phyloP scores from a whole-genome alignment of 2,888 invertebrate genomes.

The Ctenicera cuprea region DNA sequence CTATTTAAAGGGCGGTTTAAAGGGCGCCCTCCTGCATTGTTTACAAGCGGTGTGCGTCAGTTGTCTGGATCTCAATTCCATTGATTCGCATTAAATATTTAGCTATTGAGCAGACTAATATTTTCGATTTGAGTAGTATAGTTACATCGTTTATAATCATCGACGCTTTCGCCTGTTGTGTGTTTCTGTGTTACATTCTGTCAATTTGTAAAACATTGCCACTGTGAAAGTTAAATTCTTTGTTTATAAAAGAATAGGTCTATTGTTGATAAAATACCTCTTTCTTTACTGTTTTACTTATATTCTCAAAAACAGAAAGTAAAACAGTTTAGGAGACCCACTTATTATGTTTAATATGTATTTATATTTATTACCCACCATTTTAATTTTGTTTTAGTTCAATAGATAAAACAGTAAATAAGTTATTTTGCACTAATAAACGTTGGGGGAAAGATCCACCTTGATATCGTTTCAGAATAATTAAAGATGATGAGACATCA shows the following conservation, averaged over 20 bases:
- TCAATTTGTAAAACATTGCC: constrained; percentile 28
- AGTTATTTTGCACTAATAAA: no score
- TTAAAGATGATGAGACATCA: no score
- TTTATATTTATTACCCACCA: no score
- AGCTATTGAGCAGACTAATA: constrained; percentile 18
- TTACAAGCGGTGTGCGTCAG: background rate
- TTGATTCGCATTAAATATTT: constrained; percentile 36
- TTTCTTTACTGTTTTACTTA: background rate
- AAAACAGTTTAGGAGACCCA: no score
- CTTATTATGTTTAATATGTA: no score
- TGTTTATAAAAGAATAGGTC: constrained; percentile 21
- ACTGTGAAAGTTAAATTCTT: constrained; percentile 37
- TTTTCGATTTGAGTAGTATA: constrained; percentile 44
- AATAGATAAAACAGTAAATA: no score
- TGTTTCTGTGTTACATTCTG: constrained; percentile 21
- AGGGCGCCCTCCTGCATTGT: constrained; percentile 18
- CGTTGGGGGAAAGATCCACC: no score
- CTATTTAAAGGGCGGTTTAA: constrained; percentile 25
- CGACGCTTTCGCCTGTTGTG: constrained; percentile 32
- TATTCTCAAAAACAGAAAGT: no score
- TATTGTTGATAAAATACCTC: constrained; percentile 12
- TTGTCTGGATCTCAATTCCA: constrained; percentile 9
- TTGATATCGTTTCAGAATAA: no score
- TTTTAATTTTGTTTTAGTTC: no score
- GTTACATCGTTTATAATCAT: constrained; percentile 14